These are phyloP conservation scores for Drosophila repleta DNA, from an alignment of 1,140 invertebrate genomes.

Conservation along the genomic window DNA sequence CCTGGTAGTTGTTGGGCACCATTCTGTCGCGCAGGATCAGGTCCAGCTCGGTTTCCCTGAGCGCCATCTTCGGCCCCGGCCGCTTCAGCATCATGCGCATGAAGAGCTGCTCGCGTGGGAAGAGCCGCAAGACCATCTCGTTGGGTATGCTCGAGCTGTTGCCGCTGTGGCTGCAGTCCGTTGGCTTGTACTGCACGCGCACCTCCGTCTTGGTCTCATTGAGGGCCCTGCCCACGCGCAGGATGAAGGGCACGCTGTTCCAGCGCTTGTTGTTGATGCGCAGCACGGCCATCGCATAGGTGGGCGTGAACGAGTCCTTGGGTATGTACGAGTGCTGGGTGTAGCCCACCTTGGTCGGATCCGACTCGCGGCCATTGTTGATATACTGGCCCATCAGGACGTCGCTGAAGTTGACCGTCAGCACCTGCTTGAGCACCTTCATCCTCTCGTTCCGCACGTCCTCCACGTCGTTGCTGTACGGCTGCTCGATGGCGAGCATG, in stretches of 20 bases:
- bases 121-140: conserved; percentile 55
- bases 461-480: conserved; percentile 47
- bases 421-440: conserved; percentile 47
- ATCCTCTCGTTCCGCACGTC: conserved; percentile 55
- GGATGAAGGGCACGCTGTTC: conserved; percentile 63
- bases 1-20: neutral
- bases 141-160: conserved; percentile 32
- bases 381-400: conserved; percentile 59
- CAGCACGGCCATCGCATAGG: conserved; percentile 56
- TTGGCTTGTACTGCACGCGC: conserved; percentile 60
- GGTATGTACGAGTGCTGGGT: conserved; percentile 62
- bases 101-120: conserved; percentile 55
- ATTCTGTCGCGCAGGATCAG: conserved; percentile 31
- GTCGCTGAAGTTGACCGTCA: conserved; percentile 48
- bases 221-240: conserved; percentile 60
- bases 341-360: conserved; percentile 60
- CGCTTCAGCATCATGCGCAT: conserved; percentile 63
- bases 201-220: conserved; percentile 66
- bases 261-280: conserved; percentile 53
- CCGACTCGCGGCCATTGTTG: conserved; percentile 55
- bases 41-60: conserved; percentile 50
- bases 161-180: conserved; percentile 34
- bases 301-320: conserved; percentile 60
- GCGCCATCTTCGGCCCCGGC: conserved; percentile 40
- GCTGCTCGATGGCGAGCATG: conserved; percentile 63